Conservation (phyloP, 1,140 invertebrate genomes). For the Chironomus tepperi region DNA sequence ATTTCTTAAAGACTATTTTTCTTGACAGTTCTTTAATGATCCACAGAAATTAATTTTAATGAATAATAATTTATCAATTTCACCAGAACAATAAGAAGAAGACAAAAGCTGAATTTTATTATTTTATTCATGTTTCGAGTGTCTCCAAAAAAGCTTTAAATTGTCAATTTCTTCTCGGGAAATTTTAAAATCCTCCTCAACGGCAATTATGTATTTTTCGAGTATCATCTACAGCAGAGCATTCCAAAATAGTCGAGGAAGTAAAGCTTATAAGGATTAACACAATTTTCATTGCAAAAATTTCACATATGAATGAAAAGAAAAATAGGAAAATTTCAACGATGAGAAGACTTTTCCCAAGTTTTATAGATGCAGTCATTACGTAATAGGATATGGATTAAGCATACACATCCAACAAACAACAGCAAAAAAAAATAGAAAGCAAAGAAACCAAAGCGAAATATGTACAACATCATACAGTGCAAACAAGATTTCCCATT, state of each 20-base stretch:
- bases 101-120: too few species aligned
- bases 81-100: too few species aligned
- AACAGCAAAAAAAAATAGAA: not conserved
- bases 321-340: not conserved
- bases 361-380: slow-evolving; percentile 13
- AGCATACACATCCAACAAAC: not conserved
- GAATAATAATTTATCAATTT: too few species aligned
- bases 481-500: slow-evolving; percentile 22
- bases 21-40: too few species aligned
- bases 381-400: slow-evolving; percentile 13
- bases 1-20: too few species aligned
- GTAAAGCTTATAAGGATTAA: not conserved
- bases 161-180: too few species aligned
- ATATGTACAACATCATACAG: slow-evolving; percentile 18
- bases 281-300: not conserved
- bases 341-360: not conserved
- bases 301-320: not conserved
- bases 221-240: too few species aligned
- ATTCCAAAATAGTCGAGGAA: not conserved
- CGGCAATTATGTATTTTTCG: too few species aligned
- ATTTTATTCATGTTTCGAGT: too few species aligned
- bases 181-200: too few species aligned
- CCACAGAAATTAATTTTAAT: too few species aligned
- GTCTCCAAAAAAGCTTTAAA: too few species aligned
- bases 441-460: not conserved